phyloP scores from a whole-genome alignment of 2,888 invertebrate species.

The Dynastes tityus region DNA sequence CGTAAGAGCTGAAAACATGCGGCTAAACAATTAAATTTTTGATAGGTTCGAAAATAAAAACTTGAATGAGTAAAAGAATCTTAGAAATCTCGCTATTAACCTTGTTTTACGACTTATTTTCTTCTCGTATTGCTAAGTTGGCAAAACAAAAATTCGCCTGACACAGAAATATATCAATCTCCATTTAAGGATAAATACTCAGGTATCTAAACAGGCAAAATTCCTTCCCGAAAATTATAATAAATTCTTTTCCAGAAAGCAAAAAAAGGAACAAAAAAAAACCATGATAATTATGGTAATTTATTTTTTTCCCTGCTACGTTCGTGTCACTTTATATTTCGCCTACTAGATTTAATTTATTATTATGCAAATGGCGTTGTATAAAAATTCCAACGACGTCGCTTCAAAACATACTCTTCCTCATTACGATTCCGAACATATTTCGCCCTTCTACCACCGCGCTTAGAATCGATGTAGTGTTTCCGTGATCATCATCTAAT shows the following conservation, averaged over 20 bases:
- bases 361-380: conserved; percentile 8
- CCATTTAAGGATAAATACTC: too few species aligned
- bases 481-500: conserved; percentile 22
- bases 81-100: too few species aligned
- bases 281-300: background rate
- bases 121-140: too few species aligned
- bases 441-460: background rate
- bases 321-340: background rate
- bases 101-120: too few species aligned
- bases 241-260: background rate
- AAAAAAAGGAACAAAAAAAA: background rate
- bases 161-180: too few species aligned
- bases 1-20: too few species aligned
- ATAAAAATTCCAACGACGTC: conserved; percentile 18
- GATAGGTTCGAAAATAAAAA: too few species aligned
- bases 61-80: too few species aligned
- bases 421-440: conserved; percentile 11
- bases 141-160: too few species aligned
- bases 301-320: background rate
- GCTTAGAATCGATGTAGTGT: background rate
- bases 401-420: conserved; percentile 8
- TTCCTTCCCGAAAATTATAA: too few species aligned
- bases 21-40: too few species aligned
- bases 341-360: conserved; percentile 19
- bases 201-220: too few species aligned